phyloP scores from a whole-genome alignment of 2,888 invertebrate genomes.

The Athrips mouffetella region DNA sequence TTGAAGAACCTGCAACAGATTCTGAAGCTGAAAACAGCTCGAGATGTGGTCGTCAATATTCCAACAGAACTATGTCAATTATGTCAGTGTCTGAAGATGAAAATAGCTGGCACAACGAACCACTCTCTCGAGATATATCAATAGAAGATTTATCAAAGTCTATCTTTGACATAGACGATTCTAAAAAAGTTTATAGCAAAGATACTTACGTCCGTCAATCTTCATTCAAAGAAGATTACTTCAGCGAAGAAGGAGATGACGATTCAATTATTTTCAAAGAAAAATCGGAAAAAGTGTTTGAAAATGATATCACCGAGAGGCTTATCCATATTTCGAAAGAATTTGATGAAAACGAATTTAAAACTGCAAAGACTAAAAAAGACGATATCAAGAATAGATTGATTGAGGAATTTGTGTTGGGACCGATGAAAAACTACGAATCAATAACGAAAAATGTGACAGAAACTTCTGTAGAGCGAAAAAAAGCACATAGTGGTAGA shows the following conservation, averaged over 20 bases:
- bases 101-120: slow-evolving; percentile 73
- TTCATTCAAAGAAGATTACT: slow-evolving; percentile 71
- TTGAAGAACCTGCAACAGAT: slow-evolving; percentile 73
- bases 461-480: slow-evolving; percentile 61
- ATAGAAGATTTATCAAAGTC: slow-evolving; percentile 77
- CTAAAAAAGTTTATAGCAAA: slow-evolving; percentile 71
- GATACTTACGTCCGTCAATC: slow-evolving; percentile 66
- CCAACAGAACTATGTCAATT: slow-evolving; percentile 80
- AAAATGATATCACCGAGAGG: slow-evolving; percentile 71
- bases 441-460: slow-evolving; percentile 63
- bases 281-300: slow-evolving; percentile 64
- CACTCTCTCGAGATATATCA: slow-evolving; percentile 77
- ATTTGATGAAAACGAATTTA: slow-evolving; percentile 61
- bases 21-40: slow-evolving; percentile 71
- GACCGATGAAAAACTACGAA: slow-evolving; percentile 50
- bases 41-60: slow-evolving; percentile 44
- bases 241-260: slow-evolving; percentile 61
- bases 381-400: slow-evolving; percentile 65
- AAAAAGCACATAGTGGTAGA: slow-evolving; percentile 46
- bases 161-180: slow-evolving; percentile 72
- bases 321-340: slow-evolving; percentile 68
- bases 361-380: slow-evolving; percentile 48
- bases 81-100: slow-evolving; percentile 82
- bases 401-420: slow-evolving; percentile 64
- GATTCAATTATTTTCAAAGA: slow-evolving; percentile 61